phyloP scores from a whole-genome alignment of 2,113 vertebrate genomes.

The Terrapene triunguis region DNA sequence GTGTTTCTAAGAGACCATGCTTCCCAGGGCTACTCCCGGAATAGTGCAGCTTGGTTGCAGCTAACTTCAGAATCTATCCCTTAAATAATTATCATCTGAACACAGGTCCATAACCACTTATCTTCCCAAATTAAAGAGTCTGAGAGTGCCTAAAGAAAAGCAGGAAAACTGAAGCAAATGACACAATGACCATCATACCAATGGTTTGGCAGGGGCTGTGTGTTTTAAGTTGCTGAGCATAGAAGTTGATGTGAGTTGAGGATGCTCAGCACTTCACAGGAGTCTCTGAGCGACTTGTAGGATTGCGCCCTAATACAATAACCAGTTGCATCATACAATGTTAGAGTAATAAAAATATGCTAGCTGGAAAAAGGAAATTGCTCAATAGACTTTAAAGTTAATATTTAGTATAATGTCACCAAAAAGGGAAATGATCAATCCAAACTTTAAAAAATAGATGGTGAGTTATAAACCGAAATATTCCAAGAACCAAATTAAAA shows the following conservation, averaged over 20 bases:
- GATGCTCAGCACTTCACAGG: constrained; percentile 33
- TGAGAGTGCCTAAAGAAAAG: constrained; percentile 6
- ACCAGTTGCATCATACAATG: not conserved
- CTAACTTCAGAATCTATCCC: constrained; percentile 5
- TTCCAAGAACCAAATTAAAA: not conserved
- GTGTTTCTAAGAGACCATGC: not conserved
- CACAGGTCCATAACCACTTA: not conserved
- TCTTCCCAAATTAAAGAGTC: not conserved
- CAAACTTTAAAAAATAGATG: not conserved
- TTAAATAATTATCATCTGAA: not conserved
- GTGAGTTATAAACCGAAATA: constrained; percentile 10
- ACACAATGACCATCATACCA: not conserved
- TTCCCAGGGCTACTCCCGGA: not conserved
- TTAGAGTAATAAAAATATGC: not conserved
- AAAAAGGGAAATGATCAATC: not conserved
- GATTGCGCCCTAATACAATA: not conserved
- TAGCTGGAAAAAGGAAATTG: not conserved
- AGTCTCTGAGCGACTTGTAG: constrained; percentile 34
- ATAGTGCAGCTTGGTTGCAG: not conserved
- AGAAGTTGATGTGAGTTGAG: constrained; percentile 39
- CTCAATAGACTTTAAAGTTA: not conserved
- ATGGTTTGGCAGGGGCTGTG: constrained; percentile 53
- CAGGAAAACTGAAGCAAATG: constrained; percentile 53
- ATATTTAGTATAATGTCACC: not conserved
- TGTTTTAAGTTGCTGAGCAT: constrained; percentile 47